Conservation (phyloP, 2,797 vertebrate genomes). For the Argya squamiceps region DNA sequence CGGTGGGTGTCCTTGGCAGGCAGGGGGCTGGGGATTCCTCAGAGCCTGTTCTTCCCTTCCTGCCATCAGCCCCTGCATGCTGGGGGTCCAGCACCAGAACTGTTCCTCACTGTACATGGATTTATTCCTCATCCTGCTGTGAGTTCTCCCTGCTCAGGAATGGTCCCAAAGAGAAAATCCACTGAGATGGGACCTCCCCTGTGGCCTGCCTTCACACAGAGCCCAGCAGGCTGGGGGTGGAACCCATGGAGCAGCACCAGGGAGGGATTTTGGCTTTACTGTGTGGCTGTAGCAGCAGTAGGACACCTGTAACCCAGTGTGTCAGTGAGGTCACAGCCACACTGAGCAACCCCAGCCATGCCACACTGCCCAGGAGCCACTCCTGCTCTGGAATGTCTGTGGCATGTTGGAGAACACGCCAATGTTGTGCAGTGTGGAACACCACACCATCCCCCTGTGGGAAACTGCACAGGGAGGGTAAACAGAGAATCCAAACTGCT, state of each 20-base stretch:
- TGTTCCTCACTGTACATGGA: background rate
- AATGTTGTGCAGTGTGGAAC: background rate
- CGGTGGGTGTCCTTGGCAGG: background rate
- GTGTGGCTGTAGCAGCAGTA: background rate
- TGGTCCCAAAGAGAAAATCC: background rate
- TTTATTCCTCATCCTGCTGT: background rate
- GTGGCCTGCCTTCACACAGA: background rate
- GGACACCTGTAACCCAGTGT: background rate
- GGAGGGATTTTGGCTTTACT: background rate
- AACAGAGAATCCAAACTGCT: background rate
- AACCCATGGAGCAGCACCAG: background rate
- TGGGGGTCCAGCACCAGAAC: background rate
- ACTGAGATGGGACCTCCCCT: background rate
- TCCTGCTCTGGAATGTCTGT: background rate
- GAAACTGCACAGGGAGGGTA: background rate
- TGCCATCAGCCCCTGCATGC: background rate
- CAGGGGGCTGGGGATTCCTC: background rate
- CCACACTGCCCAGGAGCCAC: fast-evolving
- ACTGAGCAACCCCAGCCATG: background rate
- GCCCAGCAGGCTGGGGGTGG: background rate
- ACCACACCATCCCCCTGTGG: too few species aligned
- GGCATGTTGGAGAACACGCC: background rate
- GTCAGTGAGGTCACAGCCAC: background rate
- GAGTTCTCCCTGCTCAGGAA: background rate
- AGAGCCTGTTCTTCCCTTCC: background rate